phyloP scores from a whole-genome alignment of 2,113 vertebrate genomes.

The Chloebia gouldiae region DNA sequence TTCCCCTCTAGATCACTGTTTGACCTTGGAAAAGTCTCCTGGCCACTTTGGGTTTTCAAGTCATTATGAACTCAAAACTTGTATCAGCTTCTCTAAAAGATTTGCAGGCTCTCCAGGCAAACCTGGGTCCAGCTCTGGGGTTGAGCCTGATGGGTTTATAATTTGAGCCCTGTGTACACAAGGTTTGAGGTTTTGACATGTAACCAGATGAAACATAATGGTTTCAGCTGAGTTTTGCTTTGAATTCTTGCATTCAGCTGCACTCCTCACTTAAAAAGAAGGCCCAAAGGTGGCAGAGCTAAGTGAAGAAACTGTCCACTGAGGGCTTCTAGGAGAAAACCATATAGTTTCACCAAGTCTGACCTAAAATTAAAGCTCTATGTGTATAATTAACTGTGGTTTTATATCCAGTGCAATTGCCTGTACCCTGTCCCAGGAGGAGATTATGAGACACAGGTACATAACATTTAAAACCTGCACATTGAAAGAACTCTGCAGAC shows the following conservation, averaged over 20 bases:
- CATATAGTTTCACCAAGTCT: background rate
- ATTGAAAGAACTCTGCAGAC: background rate
- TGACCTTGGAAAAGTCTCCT: conserved; percentile 1
- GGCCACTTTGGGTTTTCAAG: background rate
- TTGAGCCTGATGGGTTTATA: conserved; percentile 40
- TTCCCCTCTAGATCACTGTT: background rate
- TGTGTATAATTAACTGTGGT: background rate
- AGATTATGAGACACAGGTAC: background rate
- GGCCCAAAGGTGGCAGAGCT: background rate
- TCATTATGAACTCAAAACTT: background rate
- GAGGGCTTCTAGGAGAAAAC: conserved; percentile 2
- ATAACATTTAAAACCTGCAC: background rate
- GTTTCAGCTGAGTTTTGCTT: conserved; percentile 41
- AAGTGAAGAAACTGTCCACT: background rate
- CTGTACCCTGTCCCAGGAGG: background rate
- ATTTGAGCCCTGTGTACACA: conserved; percentile 1
- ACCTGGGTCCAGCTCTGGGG: background rate
- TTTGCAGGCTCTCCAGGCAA: background rate
- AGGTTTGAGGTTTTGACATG: conserved; percentile 51
- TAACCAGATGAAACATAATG: conserved; percentile 51
- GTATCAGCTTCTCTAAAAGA: background rate
- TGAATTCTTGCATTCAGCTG: conserved; percentile 11
- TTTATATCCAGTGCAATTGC: background rate
- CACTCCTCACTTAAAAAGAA: background rate
- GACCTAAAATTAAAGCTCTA: background rate